Percentiles rank a stretch among this genome's conserved stretches.
phyloP scores from a whole-genome alignment of 2,888 invertebrate genomes.

The Drosophila longiperda region DNA sequence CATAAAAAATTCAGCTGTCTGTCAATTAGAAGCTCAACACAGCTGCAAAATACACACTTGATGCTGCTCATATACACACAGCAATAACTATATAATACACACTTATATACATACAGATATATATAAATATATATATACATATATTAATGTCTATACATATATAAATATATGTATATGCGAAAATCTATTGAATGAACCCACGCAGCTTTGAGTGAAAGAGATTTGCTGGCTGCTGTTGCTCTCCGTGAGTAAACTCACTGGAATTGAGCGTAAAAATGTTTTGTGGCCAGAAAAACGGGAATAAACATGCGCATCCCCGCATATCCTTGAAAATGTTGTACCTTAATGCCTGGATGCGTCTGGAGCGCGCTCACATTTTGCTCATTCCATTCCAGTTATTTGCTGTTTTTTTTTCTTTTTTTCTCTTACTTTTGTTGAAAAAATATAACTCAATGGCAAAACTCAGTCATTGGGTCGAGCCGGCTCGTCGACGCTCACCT shows the following conservation, averaged over 20 bases:
- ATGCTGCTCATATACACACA: constrained; percentile 38
- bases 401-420: constrained; percentile 2
- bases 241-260: constrained; percentile 44
- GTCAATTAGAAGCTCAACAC: constrained; percentile 67
- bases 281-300: constrained; percentile 62
- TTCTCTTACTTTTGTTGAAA: constrained; percentile 21
- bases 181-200: constrained; percentile 74
- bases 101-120: constrained; percentile 2
- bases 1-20: constrained; percentile 71
- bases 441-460: constrained; percentile 68
- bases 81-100: constrained; percentile 7
- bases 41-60: constrained; percentile 58
- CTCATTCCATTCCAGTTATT: constrained; percentile 61
- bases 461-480: constrained; percentile 57
- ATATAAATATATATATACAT: constrained; percentile 1
- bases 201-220: constrained; percentile 72
- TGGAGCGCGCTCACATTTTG: constrained; percentile 21
- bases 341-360: constrained; percentile 55
- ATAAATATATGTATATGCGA: constrained; percentile 10
- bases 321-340: constrained; percentile 70
- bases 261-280: constrained; percentile 68
- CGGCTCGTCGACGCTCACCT: constrained; percentile 56
- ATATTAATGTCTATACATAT: constrained; percentile 1
- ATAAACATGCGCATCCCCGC: constrained; percentile 78
- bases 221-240: constrained; percentile 19